A percentile compares a stretch with the other conserved stretches of the same genome.
Evolutionary conservation across 2,888 invertebrate genomes (phyloP).

Genomic region (Drosophila helvetica): DNA sequence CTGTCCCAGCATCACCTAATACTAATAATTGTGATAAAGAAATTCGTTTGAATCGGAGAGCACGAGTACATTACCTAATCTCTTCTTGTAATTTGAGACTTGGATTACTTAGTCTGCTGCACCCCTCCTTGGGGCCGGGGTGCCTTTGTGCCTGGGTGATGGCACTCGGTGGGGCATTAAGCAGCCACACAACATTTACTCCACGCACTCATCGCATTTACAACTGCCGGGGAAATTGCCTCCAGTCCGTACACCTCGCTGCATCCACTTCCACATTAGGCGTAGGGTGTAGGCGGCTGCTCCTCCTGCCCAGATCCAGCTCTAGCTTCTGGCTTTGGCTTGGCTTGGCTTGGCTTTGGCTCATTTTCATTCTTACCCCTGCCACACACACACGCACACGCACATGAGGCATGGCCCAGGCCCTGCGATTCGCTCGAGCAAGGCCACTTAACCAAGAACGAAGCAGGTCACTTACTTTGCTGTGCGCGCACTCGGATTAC

Average conservation of each 20-base stretch:
- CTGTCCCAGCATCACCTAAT: too few relatives aligned
- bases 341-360: constrained; percentile 1
- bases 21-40: neutral
- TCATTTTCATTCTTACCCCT: constrained; percentile 20
- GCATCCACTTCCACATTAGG: constrained; percentile 44
- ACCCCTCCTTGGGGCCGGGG: neutral
- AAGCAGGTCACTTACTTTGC: constrained; percentile 75
- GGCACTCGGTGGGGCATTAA: constrained; percentile 35
- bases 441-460: constrained; percentile 68
- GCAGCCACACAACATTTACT: constrained; percentile 44
- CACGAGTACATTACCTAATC: neutral
- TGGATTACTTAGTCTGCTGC: constrained; percentile 11
- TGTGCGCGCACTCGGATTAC: constrained; percentile 76
- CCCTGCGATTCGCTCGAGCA: constrained; percentile 16
- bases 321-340: neutral
- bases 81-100: constrained; percentile 28
- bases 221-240: constrained; percentile 62
- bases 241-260: constrained; percentile 54
- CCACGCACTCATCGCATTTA: constrained; percentile 33
- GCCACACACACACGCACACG: neutral
- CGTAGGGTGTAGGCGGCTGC: neutral
- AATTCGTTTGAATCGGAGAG: neutral
- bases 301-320: neutral
- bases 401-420: too few relatives aligned
- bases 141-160: neutral